Evolutionary conservation across 2,113 vertebrate species (phyloP).

Genomic region (Campylorhamphus procurvoides): DNA sequence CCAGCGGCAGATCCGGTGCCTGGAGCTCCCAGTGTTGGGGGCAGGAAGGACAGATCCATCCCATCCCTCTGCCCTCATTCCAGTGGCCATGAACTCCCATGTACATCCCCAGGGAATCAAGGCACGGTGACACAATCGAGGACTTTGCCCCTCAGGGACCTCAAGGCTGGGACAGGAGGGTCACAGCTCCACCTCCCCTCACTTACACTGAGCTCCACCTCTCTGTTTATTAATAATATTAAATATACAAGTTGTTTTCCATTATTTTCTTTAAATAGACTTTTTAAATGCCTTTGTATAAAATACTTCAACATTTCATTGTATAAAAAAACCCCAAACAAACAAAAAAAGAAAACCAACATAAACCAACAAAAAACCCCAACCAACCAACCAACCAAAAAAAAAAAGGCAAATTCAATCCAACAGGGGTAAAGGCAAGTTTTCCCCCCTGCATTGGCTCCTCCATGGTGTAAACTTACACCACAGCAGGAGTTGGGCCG

Average conservation of each 20-base stretch:
- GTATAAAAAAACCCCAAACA: slow-evolving; percentile 55
- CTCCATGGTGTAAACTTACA: neutral
- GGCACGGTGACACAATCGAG: neutral
- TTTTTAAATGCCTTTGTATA: slow-evolving; percentile 79
- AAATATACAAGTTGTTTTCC: slow-evolving; percentile 75
- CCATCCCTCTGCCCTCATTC: neutral
- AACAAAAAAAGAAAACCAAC: neutral
- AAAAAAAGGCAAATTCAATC: slow-evolving; percentile 5
- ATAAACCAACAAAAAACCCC: neutral
- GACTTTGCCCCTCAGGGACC: neutral
- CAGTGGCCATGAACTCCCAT: neutral
- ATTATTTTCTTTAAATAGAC: slow-evolving; percentile 78
- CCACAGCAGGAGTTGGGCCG: neutral
- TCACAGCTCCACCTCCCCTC: neutral
- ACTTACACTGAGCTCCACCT: neutral
- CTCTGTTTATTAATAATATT: slow-evolving; percentile 74
- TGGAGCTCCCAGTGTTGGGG: neutral
- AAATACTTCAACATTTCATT: slow-evolving; percentile 78
- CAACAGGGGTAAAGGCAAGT: neutral
- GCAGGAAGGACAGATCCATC: neutral
- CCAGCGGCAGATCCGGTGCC: accelerated
- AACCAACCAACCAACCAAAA: neutral
- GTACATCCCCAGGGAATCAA: neutral
- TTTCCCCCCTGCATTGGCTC: neutral
- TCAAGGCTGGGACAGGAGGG: neutral